Evolutionary conservation across 2,797 vertebrate species (phyloP).

Genomic region (Cyclopterus lumpus): DNA sequence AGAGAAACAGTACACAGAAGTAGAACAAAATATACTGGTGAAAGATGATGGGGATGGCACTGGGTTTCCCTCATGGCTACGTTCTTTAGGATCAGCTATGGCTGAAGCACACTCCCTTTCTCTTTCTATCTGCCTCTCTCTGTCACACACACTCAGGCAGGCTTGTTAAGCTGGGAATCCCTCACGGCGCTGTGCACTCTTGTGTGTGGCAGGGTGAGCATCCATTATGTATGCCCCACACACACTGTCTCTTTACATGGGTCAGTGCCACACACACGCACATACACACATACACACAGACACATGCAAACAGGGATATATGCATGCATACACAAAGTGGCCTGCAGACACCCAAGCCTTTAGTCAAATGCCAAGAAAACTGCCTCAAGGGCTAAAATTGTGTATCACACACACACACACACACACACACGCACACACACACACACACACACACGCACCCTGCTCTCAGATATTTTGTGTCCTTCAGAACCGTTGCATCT

Average conservation of each 20-base stretch:
- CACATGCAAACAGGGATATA: conserved; percentile 40
- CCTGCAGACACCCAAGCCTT: conserved; percentile 68
- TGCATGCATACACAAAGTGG: conserved; percentile 53
- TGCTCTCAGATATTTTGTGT: conserved; percentile 50
- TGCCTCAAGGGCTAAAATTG: conserved; percentile 55
- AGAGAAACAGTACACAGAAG: conserved; percentile 9
- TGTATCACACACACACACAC: conserved; percentile 15
- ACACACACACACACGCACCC: conserved; percentile 31
- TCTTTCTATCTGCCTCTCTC: conserved; percentile 15
- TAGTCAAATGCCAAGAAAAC: conserved; percentile 72
- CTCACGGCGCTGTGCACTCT: conserved; percentile 58
- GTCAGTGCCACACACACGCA: conserved; percentile 66
- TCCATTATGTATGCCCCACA: conserved; percentile 78
- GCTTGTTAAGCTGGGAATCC: conserved; percentile 70
- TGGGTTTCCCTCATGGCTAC: conserved; percentile 35
- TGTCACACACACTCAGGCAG: conserved; percentile 40
- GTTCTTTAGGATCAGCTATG: conserved; percentile 50
- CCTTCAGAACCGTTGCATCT: conserved; percentile 22
- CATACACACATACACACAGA: conserved; percentile 20
- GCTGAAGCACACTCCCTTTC: conserved; percentile 37
- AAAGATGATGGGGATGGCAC: conserved; percentile 28
- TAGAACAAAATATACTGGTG: conserved; percentile 32
- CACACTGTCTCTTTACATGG: conserved; percentile 73
- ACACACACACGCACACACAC: background rate
- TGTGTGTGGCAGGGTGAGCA: conserved; percentile 64